Evolutionary conservation across 2,113 vertebrate genomes (phyloP).

Genomic region (Pseudolaguvia tuberculata): DNA sequence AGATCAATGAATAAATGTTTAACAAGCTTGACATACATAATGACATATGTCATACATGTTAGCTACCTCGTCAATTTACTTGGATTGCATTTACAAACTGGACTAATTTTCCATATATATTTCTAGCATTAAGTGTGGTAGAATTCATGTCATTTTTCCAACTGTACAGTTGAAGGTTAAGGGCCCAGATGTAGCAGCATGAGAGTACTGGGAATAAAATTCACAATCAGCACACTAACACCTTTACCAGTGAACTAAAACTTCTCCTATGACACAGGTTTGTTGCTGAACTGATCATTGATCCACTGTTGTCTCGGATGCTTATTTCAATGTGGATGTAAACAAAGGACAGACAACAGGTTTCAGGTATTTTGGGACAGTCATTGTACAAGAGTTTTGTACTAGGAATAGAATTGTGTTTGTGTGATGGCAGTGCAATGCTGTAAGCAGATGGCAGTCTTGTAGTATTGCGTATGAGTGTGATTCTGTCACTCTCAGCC

Average conservation of each 20-base stretch:
- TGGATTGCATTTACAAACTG: background rate
- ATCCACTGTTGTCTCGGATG: background rate
- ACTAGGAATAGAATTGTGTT: background rate
- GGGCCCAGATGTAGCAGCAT: too few species aligned
- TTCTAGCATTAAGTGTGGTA: too few species aligned
- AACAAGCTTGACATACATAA: background rate
- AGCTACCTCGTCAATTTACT: background rate
- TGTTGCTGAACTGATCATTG: background rate
- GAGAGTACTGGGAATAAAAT: too few species aligned
- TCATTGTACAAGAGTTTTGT: background rate
- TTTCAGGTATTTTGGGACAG: background rate
- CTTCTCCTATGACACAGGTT: background rate
- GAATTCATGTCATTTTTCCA: too few species aligned
- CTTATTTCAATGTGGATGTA: background rate
- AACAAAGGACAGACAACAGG: background rate
- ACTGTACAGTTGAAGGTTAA: too few species aligned
- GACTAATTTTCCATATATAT: too few species aligned
- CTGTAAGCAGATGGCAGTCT: slow-evolving; percentile 47
- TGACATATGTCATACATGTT: background rate
- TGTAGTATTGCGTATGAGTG: slow-evolving; percentile 35
- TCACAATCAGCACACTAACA: too few species aligned
- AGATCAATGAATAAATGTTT: too few species aligned
- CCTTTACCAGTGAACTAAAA: too few species aligned
- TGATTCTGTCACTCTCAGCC: slow-evolving; percentile 39
- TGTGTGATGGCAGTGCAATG: slow-evolving; percentile 29